Evolutionary conservation across 64 coral and sea anemone species (phyloP), one percentile per base, ranked within the genome.

Genomic region (Stichodactyla mertensii): DNA sequence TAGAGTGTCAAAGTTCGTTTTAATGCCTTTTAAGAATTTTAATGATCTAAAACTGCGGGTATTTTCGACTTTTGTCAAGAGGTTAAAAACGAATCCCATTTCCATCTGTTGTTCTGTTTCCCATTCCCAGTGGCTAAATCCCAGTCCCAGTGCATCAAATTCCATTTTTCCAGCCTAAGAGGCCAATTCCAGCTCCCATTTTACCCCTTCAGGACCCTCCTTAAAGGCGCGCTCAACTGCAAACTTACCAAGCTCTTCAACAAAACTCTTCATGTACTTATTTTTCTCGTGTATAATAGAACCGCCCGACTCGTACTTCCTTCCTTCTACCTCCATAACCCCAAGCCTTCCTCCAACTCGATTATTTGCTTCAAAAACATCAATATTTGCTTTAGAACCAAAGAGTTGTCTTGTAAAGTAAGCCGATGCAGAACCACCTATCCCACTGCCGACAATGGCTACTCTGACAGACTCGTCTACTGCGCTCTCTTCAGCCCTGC

Each of bases 261-360:
- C 93, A 78, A 99, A 99, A 67, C 55, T 82, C 45, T 77, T 83
- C 93, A 99, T 99, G 61, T 99, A 95, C 19, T 92, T 87, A 51
- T 99, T 99, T 9, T 80, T 85, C 2, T 87, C 88, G 15, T 99
- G 97, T 69, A 99, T 90, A 66, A 99, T 89, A 22, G 89, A 92
- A 16, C 97, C 97, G 28, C 97, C 97, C 4, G 92, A 87, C 85
- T 99, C 97, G 57, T 92, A 99, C 28, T 14, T 79, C 7, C 94
- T 86, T 2, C 93, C 97, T 10, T 52, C 85, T 22, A 99, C 67
- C 78, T 99, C 88, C 16, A 99, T 77, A 27, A 92, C 94, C 19
- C 59, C 88, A 28, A 99, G 80, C 12, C 97, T 77, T 15, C 97
- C 97, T 61, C 97, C 97, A 67, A 99, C 89, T 56, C 91, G 86